These are phyloP conservation scores for Callorhinus ursinus DNA, from an alignment of 2,113 vertebrate genomes.

Conservation along the genomic window DNA sequence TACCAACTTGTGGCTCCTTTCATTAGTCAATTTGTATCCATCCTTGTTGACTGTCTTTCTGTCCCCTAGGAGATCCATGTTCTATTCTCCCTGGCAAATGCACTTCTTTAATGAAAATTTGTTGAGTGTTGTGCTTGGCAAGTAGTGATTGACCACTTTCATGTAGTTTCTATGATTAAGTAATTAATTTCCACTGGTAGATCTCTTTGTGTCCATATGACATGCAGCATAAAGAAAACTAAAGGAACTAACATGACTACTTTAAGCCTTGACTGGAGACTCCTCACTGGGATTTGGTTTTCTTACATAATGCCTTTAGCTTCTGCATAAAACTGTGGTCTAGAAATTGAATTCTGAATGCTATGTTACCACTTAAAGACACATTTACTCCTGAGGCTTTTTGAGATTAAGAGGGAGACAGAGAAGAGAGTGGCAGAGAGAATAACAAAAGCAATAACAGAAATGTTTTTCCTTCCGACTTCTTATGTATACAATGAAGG, in stretches of 20 bases:
- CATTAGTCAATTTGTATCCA: slow-evolving; percentile 54
- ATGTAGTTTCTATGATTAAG: slow-evolving; percentile 6
- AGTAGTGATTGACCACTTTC: background rate
- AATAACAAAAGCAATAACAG: background rate
- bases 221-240: slow-evolving; percentile 41
- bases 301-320: slow-evolving; percentile 37
- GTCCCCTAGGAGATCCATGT: background rate
- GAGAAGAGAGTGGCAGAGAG: background rate
- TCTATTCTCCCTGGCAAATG: slow-evolving; percentile 47
- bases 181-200: slow-evolving; percentile 13
- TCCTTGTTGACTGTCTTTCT: slow-evolving; percentile 8
- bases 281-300: slow-evolving; percentile 69
- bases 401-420: background rate
- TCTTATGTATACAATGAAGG: background rate
- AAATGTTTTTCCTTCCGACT: background rate
- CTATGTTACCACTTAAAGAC: background rate
- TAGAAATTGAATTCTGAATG: slow-evolving; percentile 16
- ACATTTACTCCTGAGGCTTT: background rate
- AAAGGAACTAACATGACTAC: slow-evolving; percentile 48
- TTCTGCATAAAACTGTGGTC: slow-evolving; percentile 37
- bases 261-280: slow-evolving; percentile 66
- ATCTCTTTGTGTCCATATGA: background rate
- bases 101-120: slow-evolving; percentile 49
- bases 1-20: background rate
- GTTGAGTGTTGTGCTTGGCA: slow-evolving; percentile 21